Base-by-base conservation (phyloP, 1,140 invertebrate genomes). In the Pseudomyrmex sp. region DNA sequence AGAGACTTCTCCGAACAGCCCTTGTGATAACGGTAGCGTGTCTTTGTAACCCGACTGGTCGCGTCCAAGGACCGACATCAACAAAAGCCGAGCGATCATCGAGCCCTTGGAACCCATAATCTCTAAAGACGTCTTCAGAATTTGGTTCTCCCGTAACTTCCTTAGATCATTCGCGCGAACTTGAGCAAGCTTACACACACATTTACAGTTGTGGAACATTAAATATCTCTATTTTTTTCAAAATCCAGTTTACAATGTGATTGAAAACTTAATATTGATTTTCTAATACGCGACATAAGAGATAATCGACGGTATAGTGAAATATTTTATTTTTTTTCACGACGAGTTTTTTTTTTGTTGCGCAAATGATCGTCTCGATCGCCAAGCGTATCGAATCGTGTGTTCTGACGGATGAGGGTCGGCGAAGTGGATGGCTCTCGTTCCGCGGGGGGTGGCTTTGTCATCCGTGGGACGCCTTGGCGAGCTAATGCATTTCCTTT, bases 401-500 rank as follows among this genome's bases (percentile, higher is more conserved):
- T 89, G 69, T 88, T 91, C 88, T 84, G 83, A 79, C 72, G 86
- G 61, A 85, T 80, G 83, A 85, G 76, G 69, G 82, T 75, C 26
- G 61, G 70, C 83, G 68, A 89, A 92, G 89, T 91, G 76, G 90
- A 91, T 89, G 86, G 89, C 85, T 91, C 82, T 68, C 83, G 80
- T 90, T 89, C 91, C 83, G 65, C 84, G 82, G 90, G 90, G 89
- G 90, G 90, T 82, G 85, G 88, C 91, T 84, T 91, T 89, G 89
- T 90, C 86, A 87, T 85, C 69, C 83, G 46, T 69, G 65, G 88
- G 88, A 87, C 87, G 89, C 77, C 88, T 92, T 90, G 85, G 90
- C 79, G 88, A 85, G 90, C 93, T 93, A 94, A 93, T 94, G 93
- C 93, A 93, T 93, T 94, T 93, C 93, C 93, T 94, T 93, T 93